phyloP scores from a whole-genome alignment of 2,888 invertebrate species.

The Hypena proboscidalis region DNA sequence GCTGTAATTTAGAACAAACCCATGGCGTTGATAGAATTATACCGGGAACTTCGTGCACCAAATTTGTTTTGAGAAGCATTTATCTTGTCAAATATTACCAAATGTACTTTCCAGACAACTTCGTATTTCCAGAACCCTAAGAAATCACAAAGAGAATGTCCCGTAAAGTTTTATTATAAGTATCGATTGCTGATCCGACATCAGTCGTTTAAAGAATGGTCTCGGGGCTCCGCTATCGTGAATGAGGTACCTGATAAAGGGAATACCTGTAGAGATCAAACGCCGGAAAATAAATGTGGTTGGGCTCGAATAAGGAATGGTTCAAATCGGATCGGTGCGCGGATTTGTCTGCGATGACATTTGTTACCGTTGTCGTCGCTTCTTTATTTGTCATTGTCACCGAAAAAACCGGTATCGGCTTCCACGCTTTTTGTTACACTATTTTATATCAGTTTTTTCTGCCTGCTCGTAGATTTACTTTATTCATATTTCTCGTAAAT shows the following conservation, averaged over 20 bases:
- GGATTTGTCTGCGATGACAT: constrained; percentile 64
- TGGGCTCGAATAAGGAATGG: constrained; percentile 43
- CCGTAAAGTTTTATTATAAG: constrained; percentile 36
- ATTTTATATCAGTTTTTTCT: constrained; percentile 17
- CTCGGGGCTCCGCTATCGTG: constrained; percentile 49
- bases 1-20: constrained; percentile 60
- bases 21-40: constrained; percentile 52
- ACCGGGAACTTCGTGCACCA: constrained; percentile 40
- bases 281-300: constrained; percentile 62
- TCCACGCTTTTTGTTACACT: constrained; percentile 33
- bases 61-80: constrained; percentile 40
- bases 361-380: constrained; percentile 59
- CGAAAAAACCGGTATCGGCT: constrained; percentile 39
- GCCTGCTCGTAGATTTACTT: constrained; percentile 12
- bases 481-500: neutral
- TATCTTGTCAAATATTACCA: constrained; percentile 24
- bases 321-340: constrained; percentile 46
- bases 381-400: constrained; percentile 66
- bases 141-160: constrained; percentile 24
- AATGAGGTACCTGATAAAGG: constrained; percentile 68
- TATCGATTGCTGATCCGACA: constrained; percentile 28
- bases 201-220: constrained; percentile 43
- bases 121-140: constrained; percentile 14
- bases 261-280: constrained; percentile 64
- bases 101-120: neutral